Evolutionary conservation across 2,888 invertebrate genomes (phyloP).

Genomic region (Hypselothyrea guttata): DNA sequence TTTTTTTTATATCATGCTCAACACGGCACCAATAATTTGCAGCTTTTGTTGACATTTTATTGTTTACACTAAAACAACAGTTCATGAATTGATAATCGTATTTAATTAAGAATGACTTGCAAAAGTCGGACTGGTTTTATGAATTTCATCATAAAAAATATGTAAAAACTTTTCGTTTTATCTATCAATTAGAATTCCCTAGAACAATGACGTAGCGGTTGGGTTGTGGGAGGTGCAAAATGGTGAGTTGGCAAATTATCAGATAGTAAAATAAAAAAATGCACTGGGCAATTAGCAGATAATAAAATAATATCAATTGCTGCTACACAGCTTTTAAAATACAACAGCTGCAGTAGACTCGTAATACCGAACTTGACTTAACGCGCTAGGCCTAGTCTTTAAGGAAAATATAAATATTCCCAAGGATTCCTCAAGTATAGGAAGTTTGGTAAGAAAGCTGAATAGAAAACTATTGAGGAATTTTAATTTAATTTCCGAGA

Average conservation of each 20-base stretch:
- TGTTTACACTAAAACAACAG: conserved; percentile 1
- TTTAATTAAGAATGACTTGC: conserved; percentile 38
- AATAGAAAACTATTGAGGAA: too few relatives aligned
- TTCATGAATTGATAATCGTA: conserved; percentile 2
- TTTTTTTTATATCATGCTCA: too few relatives aligned
- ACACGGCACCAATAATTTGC: conserved; percentile 11
- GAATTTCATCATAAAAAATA: conserved; percentile 32
- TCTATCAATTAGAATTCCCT: conserved; percentile 29
- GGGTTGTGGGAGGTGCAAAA: conserved; percentile 2
- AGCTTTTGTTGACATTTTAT: conserved; percentile 5
- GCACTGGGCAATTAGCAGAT: background rate
- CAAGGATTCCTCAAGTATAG: too few relatives aligned
- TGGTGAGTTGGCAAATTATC: conserved; percentile 10
- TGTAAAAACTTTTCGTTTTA: conserved; percentile 12
- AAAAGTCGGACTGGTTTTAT: conserved; percentile 13
- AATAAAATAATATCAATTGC: too few relatives aligned
- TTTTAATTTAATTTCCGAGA: too few relatives aligned
- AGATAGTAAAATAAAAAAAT: background rate
- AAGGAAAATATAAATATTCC: too few relatives aligned
- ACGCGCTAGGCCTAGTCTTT: too few relatives aligned
- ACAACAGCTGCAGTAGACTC: too few relatives aligned
- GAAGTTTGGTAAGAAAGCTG: too few relatives aligned
- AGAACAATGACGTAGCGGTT: conserved; percentile 43
- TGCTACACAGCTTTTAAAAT: too few relatives aligned
- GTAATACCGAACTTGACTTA: too few relatives aligned